Evolutionary conservation across 2,888 invertebrate genomes (phyloP), one percentile per base, ranked within the genome.

Genomic region (Colletes collaris): DNA sequence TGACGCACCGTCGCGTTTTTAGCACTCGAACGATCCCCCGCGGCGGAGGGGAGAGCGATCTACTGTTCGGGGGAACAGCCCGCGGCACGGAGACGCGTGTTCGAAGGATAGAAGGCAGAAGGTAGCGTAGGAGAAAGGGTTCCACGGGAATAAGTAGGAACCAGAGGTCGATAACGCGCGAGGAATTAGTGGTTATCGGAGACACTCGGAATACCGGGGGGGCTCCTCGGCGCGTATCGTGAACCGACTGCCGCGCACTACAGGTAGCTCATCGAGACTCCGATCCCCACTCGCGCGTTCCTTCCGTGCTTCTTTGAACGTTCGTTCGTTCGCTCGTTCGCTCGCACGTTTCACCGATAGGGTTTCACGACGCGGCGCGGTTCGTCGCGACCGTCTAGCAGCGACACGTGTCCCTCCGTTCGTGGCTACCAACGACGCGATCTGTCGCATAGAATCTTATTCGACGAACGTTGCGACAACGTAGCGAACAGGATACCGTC

Each of bases 171-270:
- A 74, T 62, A 74, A 74, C 49, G 55, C 5, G 55, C 19, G 46
- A 7, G 10, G 16, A 46, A 58, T 69, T 69, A 58, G 35, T n/a
- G n/a, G 66, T 58, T 76, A 68, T 74, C 68, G 55, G 27, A 37
- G 16, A 59, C 64, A 64, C 63, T 66, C 35, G 62, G 62, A 16
- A 58, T 6, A 10, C 37, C 52, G 56, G 19, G 60, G 46, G 27
- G 46, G 16, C 35, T 52, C 40, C 67, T 40, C 55, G 59, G 37
- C 73, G 77, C 74, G 82, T 67, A 73, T 66, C 83, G 82, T 79
- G 69, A 68, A 70, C 79, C 79, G 83, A 83, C 76, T 69, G 68
- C n/a, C 76, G 52, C 53, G 53, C 68, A 64, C 68, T 65, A 60
- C 77, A 74, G 77, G 68, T 64, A 60, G 53, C 53, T n/a, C 50